phyloP scores from a whole-genome alignment of 2,797 vertebrate species.

The Brachyrhaphis roseni region DNA sequence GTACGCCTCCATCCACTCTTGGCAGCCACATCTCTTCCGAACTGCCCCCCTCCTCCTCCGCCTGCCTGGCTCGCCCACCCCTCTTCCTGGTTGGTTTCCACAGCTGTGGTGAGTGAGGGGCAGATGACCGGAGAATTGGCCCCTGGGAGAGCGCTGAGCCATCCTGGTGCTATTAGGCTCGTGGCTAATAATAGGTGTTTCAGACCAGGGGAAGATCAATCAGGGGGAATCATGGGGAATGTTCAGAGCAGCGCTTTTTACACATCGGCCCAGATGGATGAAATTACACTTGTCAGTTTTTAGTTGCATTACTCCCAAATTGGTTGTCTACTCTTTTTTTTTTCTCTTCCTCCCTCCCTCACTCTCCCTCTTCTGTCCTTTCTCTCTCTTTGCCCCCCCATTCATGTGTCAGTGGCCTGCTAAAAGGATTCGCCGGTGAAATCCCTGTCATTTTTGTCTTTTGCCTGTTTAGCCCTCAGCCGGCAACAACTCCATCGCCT shows the following conservation, averaged over 20 bases:
- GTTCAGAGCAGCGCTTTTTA: slow-evolving; percentile 88
- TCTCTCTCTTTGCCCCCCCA: slow-evolving; percentile 67
- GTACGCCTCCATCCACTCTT: slow-evolving; percentile 65
- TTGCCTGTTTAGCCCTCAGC: slow-evolving; percentile 69
- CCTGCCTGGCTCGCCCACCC: slow-evolving; percentile 37
- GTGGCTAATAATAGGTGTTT: slow-evolving; percentile 91
- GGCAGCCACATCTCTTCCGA: slow-evolving; percentile 52
- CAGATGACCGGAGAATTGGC: slow-evolving; percentile 89
- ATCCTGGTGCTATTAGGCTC: slow-evolving; percentile 90
- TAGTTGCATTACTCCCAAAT: slow-evolving; percentile 89
- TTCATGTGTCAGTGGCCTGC: slow-evolving; percentile 84
- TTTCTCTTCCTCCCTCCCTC: slow-evolving; percentile 38
- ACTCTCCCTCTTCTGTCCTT: slow-evolving; percentile 35
- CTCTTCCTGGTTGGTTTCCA: slow-evolving; percentile 80
- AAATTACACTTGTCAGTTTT: slow-evolving; percentile 91
- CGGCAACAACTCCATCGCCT: slow-evolving; percentile 63
- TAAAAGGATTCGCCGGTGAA: slow-evolving; percentile 85
- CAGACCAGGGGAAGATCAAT: slow-evolving; percentile 89
- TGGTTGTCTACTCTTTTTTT: slow-evolving; percentile 82
- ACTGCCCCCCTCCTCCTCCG: slow-evolving; percentile 7
- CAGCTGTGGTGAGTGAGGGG: slow-evolving; percentile 87
- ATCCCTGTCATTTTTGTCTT: slow-evolving; percentile 83
- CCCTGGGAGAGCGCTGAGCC: slow-evolving; percentile 85
- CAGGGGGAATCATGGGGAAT: slow-evolving; percentile 86
- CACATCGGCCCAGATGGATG: slow-evolving; percentile 88